These are phyloP conservation scores for Pammene aurita DNA, from an alignment of 2,888 invertebrate genomes.

Conservation along the genomic window DNA sequence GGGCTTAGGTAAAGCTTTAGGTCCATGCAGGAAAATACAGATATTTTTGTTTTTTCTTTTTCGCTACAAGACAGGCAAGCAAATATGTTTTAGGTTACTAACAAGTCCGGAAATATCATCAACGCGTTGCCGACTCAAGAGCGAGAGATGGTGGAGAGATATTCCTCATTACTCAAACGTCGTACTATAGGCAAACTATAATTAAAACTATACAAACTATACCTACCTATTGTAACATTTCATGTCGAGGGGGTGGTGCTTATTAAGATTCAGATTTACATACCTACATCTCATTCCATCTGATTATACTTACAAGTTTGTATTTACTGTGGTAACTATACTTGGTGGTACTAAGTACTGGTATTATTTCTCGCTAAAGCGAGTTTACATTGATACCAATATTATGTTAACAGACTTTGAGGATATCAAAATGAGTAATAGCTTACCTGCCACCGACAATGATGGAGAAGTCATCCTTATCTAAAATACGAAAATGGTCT, in stretches of 20 bases:
- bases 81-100: background rate
- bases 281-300: too few species aligned
- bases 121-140: background rate
- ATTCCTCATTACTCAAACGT: background rate
- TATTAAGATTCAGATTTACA: too few species aligned
- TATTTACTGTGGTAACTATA: too few species aligned
- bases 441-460: constrained; percentile 94
- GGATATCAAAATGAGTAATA: constrained; percentile 8
- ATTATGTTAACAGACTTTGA: constrained; percentile 4
- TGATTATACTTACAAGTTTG: too few species aligned
- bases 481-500: constrained; percentile 95
- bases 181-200: background rate
- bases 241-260: too few species aligned
- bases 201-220: too few species aligned
- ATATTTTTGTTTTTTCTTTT: background rate
- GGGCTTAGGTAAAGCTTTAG: constrained; percentile 35
- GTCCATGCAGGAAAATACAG: constrained; percentile 35
- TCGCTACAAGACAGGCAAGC: background rate
- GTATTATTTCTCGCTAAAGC: too few species aligned
- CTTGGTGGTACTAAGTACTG: too few species aligned
- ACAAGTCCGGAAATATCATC: background rate
- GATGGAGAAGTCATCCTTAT: constrained; percentile 92
- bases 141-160: background rate
- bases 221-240: too few species aligned
- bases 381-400: background rate